phyloP scores from a whole-genome alignment of 2,797 vertebrate species.

The Uromys caudimaculatus region DNA sequence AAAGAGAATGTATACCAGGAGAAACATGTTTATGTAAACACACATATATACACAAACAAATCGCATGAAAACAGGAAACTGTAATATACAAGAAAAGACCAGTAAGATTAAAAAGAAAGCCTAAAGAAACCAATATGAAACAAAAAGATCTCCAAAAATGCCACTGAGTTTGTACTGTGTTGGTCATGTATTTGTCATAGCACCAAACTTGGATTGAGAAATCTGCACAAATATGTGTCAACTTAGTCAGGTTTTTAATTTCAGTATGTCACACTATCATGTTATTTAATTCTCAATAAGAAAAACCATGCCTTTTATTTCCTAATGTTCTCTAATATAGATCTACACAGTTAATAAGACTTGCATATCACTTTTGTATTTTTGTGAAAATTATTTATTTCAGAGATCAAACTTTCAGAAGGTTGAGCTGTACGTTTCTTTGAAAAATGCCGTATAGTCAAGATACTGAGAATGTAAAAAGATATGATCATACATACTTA shows the following conservation, averaged over 20 bases:
- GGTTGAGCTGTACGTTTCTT: background rate
- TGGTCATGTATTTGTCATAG: background rate
- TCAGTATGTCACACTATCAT: background rate
- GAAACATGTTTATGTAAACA: background rate
- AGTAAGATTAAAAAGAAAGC: background rate
- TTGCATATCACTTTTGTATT: background rate
- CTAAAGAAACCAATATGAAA: background rate
- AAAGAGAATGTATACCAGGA: background rate
- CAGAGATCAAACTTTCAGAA: background rate
- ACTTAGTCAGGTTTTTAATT: background rate
- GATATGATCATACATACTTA: background rate
- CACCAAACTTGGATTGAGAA: background rate
- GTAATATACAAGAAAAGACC: background rate
- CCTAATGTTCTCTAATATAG: background rate
- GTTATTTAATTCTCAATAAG: background rate
- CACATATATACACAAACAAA: background rate
- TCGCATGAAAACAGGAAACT: background rate
- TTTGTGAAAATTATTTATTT: constrained; percentile 4
- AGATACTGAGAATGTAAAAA: background rate
- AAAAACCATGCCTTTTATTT: background rate
- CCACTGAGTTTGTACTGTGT: background rate
- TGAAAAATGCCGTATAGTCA: background rate
- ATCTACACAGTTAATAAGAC: background rate
- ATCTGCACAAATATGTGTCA: background rate
- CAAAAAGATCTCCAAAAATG: background rate